A percentile compares a stretch with the other conserved stretches of the same genome.
These are phyloP conservation scores for Acromyrmex echinatior DNA, from an alignment of 1,140 invertebrate species.

Conservation along the genomic window DNA sequence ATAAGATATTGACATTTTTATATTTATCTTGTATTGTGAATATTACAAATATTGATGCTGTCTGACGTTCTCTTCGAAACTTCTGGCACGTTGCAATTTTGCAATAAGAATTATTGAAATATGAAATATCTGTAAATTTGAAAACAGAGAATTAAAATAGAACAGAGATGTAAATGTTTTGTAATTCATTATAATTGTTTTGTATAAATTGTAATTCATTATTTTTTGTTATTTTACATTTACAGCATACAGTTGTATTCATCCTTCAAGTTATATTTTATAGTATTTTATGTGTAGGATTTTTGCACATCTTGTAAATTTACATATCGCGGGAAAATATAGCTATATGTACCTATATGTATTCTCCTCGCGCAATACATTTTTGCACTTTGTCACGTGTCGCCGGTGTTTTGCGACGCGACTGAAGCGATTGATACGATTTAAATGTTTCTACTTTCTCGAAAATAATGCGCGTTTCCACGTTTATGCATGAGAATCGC, in stretches of 20 bases:
- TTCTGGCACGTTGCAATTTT: not conserved
- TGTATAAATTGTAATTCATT: not conserved
- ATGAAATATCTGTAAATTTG: not conserved
- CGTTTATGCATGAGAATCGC: slow-evolving; percentile 11
- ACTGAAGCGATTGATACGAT: slow-evolving; percentile 21
- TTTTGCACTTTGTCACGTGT: slow-evolving; percentile 15
- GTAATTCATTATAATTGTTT: not conserved
- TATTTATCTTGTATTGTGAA: not conserved
- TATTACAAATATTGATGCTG: not conserved
- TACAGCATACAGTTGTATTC: not conserved
- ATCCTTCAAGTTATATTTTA: not conserved
- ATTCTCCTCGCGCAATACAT: not conserved
- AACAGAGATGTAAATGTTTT: not conserved
- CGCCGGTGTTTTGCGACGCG: not conserved
- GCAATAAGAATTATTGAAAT: slow-evolving; percentile 1
- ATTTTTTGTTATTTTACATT: not conserved
- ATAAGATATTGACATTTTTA: slow-evolving; percentile 15
- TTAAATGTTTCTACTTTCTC: slow-evolving; percentile 5
- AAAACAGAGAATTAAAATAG: not conserved
- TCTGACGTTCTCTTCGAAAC: not conserved
- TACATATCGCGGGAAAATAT: not conserved
- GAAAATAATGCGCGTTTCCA: slow-evolving; percentile 23
- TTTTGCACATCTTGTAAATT: slow-evolving; percentile 2
- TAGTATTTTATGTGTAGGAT: not conserved
- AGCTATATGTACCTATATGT: not conserved